Percentiles rank a stretch among this genome's conserved stretches.
Conservation (phyloP, 2,888 invertebrate species). For the Eristalis intricaria region DNA sequence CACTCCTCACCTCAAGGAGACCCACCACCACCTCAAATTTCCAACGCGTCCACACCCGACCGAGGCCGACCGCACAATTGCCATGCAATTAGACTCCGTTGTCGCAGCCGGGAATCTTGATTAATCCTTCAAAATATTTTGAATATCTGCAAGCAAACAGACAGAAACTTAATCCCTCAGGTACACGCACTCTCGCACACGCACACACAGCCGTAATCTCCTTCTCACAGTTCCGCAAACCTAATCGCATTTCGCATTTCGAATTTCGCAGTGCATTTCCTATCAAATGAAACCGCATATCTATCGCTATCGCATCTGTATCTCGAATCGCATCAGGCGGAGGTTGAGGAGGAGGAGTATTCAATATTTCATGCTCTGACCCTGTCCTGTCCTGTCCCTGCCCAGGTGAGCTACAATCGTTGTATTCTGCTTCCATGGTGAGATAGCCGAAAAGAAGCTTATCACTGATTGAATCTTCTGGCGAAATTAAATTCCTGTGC, state of each 20-base stretch:
- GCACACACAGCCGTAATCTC: neutral
- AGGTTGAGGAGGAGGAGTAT: neutral
- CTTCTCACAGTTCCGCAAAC: neutral
- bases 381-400: neutral
- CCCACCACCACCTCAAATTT: neutral
- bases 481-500: neutral
- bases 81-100: neutral
- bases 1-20: no score
- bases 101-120: neutral
- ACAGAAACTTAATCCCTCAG: neutral
- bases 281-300: neutral
- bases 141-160: neutral
- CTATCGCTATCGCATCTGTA: no score
- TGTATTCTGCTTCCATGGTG: slow-evolving; percentile 8
- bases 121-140: slow-evolving; percentile 2
- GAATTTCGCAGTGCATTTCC: neutral
- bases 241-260: neutral
- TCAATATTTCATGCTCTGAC: neutral
- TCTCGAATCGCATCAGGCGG: neutral
- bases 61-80: no score
- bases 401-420: neutral
- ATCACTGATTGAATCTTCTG: slow-evolving; percentile 32
- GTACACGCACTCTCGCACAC: no score
- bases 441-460: slow-evolving; percentile 34
- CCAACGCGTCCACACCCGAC: neutral